Conservation (phyloP, 1,140 invertebrate genomes). For the Nilaparvata lugens region DNA sequence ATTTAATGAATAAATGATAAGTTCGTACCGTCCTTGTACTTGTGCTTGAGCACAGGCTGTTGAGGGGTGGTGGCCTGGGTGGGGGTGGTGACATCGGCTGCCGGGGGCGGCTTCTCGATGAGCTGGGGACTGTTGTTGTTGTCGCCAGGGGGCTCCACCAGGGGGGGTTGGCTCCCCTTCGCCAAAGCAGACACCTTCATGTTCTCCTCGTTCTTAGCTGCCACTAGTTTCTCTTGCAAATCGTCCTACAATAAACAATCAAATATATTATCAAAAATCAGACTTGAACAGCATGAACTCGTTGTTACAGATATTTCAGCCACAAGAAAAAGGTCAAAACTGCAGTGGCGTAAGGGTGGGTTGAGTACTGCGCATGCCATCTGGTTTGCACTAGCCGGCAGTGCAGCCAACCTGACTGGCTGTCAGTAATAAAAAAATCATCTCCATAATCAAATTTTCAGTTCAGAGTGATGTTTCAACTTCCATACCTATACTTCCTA, state of each 20-base stretch:
- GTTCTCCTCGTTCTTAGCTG: constrained; percentile 42
- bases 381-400: too few relatives aligned
- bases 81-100: too few relatives aligned
- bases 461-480: too few relatives aligned
- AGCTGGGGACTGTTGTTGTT: neutral
- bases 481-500: too few relatives aligned
- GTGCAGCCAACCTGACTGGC: too few relatives aligned
- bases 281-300: neutral
- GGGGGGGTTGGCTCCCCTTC: neutral
- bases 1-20: neutral
- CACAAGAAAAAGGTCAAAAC: too few relatives aligned
- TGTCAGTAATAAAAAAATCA: too few relatives aligned
- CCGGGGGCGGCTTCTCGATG: neutral
- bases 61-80: neutral
- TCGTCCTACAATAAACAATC: constrained; percentile 3
- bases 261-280: neutral
- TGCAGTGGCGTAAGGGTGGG: too few relatives aligned
- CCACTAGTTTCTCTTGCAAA: constrained; percentile 29
- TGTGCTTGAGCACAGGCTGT: constrained; percentile 30
- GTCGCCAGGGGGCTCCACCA: constrained; percentile 1
- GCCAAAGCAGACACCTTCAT: constrained; percentile 34
- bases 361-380: too few relatives aligned
- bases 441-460: too few relatives aligned
- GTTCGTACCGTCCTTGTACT: constrained; percentile 37
- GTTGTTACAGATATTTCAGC: too few relatives aligned